phyloP scores from a whole-genome alignment of 2,888 invertebrate genomes.

The Apodemia hepburni region DNA sequence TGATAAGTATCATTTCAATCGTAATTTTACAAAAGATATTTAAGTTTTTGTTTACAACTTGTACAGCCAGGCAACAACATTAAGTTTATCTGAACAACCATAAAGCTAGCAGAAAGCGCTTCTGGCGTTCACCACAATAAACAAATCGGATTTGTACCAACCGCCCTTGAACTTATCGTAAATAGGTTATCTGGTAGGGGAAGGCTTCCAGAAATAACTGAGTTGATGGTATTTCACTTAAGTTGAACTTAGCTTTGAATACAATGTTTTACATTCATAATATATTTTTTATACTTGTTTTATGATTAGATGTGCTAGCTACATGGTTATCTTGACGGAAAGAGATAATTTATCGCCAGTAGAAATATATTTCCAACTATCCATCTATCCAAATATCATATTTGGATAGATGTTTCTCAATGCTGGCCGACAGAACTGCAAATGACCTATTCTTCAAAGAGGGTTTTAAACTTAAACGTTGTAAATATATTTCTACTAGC shows the following conservation, averaged over 20 bases:
- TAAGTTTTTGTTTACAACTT: conserved; percentile 1
- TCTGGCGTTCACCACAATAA: conserved; percentile 25
- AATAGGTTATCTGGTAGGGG: conserved; percentile 33
- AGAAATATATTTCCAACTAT: too few relatives aligned
- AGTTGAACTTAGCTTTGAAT: background rate
- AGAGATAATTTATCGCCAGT: too few relatives aligned
- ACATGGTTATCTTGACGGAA: too few relatives aligned
- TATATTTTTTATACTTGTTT: too few relatives aligned
- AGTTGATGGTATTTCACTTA: background rate
- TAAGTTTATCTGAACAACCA: conserved; percentile 3
- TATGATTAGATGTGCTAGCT: too few relatives aligned
- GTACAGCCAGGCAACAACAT: background rate
- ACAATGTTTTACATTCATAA: background rate
- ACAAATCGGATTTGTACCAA: conserved; percentile 29
- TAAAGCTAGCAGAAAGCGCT: conserved; percentile 14
- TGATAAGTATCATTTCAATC: background rate
- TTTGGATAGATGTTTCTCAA: too few relatives aligned
- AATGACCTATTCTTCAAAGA: too few relatives aligned
- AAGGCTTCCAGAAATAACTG: conserved; percentile 23
- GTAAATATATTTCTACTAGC: too few relatives aligned
- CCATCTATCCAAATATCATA: too few relatives aligned
- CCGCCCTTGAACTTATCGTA: conserved; percentile 44
- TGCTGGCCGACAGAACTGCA: too few relatives aligned
- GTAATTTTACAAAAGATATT: background rate
- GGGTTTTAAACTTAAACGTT: too few relatives aligned